Evolutionary conservation across 2,888 invertebrate species (phyloP), one percentile per base, ranked within the genome.

Genomic region (Agonopterix arenella): DNA sequence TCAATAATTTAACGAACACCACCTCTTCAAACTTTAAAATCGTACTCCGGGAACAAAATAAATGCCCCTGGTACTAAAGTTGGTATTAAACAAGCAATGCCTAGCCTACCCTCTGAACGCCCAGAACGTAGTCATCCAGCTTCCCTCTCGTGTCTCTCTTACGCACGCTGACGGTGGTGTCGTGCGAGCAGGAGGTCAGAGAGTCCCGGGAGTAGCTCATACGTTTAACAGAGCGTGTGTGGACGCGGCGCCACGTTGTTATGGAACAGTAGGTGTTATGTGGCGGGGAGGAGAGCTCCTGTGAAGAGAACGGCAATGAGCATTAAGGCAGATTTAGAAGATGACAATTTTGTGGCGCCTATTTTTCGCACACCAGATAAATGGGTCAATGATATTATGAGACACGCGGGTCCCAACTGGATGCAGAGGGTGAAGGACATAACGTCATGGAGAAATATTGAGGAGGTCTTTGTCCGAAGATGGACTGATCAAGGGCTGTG

Each of bases 121-220:
- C 90, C 57, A 91, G 91, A 13, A 90, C 71, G 53, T 90, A 91
- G 44, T 90, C 89, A 16, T 85, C 76, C 51, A 90, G 71, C 52
- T 86, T 88, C 16, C 84, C 89, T 0, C 82, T 76, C n/a, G 85
- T 66, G 58, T 90, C 83, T 66, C 58, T 85, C 59, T 90, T 77
- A 10, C 91, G 74, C 10, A 92, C 70, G 10, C 91, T 90, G 49
- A 76, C 76, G n/a, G 72, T 66, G 0, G 81, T 71, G 64, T 92
- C 91, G 60, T 84, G 88, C 41, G 92, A 91, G 69, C 92, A 92
- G 51, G 90, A 89, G 48, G 91, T 65, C 44, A 92, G 60, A 7
- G 90, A 75, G 47, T 89, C 90, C 0, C 77, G 64, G 41, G 77
- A 81, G 70, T 88, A 90, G 40, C 76, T 62, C 13, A 92, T 68